These are phyloP conservation scores for Synchiropus splendidus DNA, from an alignment of 2,113 vertebrate genomes.

Conservation along the genomic window DNA sequence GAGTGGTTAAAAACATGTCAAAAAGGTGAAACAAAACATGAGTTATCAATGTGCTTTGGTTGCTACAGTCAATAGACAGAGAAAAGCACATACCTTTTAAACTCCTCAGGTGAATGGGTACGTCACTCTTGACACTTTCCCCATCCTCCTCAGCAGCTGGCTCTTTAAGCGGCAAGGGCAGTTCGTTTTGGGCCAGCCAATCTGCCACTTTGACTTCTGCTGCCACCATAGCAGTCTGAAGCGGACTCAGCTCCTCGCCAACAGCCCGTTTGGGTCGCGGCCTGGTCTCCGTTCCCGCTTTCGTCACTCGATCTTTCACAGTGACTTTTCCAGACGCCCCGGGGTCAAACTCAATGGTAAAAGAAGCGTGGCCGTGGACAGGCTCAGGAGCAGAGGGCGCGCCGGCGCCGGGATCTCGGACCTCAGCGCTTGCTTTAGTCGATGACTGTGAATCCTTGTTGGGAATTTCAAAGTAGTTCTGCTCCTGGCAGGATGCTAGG, in stretches of 20 bases:
- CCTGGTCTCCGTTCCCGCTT: constrained; percentile 78
- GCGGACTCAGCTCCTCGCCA: constrained; percentile 81
- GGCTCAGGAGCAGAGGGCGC: constrained; percentile 58
- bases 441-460: constrained; percentile 75
- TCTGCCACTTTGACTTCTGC: constrained; percentile 94
- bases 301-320: constrained; percentile 83
- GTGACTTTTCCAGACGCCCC: constrained; percentile 79
- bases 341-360: constrained; percentile 94
- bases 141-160: constrained; percentile 80
- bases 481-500: constrained; percentile 73
- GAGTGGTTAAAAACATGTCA: background rate
- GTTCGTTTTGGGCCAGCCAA: constrained; percentile 94
- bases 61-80: no score
- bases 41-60: no score
- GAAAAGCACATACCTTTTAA: constrained; percentile 80
- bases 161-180: constrained; percentile 82
- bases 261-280: constrained; percentile 75
- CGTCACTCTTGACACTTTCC: constrained; percentile 93
- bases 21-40: no score
- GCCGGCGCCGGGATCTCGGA: constrained; percentile 68
- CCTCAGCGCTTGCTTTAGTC: constrained; percentile 68
- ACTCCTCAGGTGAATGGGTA: constrained; percentile 86
- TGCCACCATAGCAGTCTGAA: constrained; percentile 89
- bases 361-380: constrained; percentile 84
- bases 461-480: constrained; percentile 95